Conservation (phyloP, 2,888 invertebrate genomes). For the Cotesia congregata region DNA sequence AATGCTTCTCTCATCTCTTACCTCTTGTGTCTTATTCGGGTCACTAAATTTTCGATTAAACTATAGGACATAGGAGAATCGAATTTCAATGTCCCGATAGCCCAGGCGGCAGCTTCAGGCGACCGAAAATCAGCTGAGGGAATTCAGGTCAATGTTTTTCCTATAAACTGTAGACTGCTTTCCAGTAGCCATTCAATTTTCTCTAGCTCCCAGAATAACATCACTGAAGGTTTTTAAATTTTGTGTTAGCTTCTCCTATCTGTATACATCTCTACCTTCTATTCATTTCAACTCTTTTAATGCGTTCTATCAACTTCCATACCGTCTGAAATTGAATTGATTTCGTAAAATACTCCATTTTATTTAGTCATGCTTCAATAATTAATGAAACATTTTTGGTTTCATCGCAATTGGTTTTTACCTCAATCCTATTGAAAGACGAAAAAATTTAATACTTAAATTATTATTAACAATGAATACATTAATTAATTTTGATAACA, state of each 20-base stretch:
- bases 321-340: neutral
- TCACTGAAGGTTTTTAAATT: neutral
- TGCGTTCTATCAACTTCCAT: neutral
- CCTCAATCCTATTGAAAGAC: neutral
- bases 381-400: neutral
- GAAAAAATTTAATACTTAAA: neutral
- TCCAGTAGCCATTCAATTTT: constrained; percentile 25
- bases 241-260: neutral
- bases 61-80: constrained; percentile 11
- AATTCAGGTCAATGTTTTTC: constrained; percentile 25
- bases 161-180: constrained; percentile 2
- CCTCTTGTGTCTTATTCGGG: constrained; percentile 30
- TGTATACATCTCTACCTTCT: neutral
- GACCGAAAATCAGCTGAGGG: neutral
- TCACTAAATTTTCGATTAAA: constrained; percentile 36
- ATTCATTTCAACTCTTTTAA: neutral
- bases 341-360: neutral
- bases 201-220: neutral
- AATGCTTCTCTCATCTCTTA: neutral
- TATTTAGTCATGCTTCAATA: neutral
- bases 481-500: neutral
- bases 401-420: neutral
- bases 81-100: constrained; percentile 21
- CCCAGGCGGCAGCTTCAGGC: neutral
- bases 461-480: neutral